Conservation (phyloP, 2,113 vertebrate genomes). For the Alouatta palliata region DNA sequence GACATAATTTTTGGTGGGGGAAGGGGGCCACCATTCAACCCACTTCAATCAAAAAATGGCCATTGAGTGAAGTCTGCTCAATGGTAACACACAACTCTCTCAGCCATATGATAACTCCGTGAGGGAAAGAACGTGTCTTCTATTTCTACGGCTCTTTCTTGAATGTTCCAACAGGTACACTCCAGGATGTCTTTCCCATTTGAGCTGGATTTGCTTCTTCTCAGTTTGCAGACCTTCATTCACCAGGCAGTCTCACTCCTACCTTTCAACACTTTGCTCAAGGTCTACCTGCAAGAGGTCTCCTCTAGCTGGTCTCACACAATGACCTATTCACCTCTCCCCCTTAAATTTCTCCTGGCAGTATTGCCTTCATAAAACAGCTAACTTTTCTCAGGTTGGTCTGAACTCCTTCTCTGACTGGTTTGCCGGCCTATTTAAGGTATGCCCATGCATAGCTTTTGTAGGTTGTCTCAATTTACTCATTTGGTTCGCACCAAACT, state of each 20-base stretch:
- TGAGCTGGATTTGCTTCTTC: not conserved
- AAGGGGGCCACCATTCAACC: not conserved
- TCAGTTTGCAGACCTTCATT: not conserved
- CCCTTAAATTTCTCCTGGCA: not conserved
- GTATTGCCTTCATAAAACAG: not conserved
- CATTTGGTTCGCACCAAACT: not conserved
- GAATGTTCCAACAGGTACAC: accelerated
- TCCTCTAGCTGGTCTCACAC: not conserved
- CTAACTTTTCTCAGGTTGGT: not conserved
- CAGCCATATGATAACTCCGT: accelerated
- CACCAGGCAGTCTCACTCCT: accelerated
- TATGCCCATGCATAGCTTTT: not conserved
- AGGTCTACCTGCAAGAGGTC: not conserved
- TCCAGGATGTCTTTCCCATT: not conserved
- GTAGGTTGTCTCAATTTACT: not conserved
- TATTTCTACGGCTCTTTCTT: not conserved
- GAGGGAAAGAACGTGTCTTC: not conserved
- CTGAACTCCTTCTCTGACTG: not conserved
- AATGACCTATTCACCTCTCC: accelerated
- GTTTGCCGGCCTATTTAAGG: not conserved
- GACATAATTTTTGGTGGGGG: not conserved
- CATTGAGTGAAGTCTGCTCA: not conserved
- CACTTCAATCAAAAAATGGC: too few species aligned
- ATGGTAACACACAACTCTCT: not conserved
- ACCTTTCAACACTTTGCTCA: not conserved